Base-by-base conservation (phyloP, 1,140 invertebrate genomes). In the Harpegnathos saltator region DNA sequence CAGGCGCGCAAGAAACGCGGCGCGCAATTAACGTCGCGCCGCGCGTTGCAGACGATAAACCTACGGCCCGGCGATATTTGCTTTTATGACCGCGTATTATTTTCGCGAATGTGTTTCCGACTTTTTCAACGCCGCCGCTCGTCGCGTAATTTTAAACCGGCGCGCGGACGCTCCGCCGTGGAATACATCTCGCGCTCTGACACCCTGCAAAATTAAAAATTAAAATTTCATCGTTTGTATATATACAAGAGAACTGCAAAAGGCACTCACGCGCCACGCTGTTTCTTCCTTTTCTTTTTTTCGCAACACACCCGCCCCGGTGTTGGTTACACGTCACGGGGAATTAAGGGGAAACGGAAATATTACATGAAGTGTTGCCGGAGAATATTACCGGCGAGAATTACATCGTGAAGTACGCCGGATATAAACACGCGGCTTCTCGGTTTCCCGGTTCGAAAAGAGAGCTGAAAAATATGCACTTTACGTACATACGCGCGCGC, bases 171-270 rank as follows among this genome's bases (percentile, higher is more conserved):
- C 22, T n/a, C n/a, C 33, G 15, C 48, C 33, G 12, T 17, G 75
- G 58, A 61, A 59, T 50, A 62, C 56, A 72, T 52, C 54, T 82
- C 33, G 17, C 12, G 73, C 9, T 56, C 48, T 69, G 59, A 85
- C 73, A 83, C 61, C 75, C 54, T 22, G 50, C 33, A 71, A 84
- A 88, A 89, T 89, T 89, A 85, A 74, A 82, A 83, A 88, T 89
- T 85, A 85, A 89, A 89, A 85, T 85, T 89, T 89, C 86, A 89
- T 75, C 77, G 72, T 72, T 88, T 88, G n/a, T n/a, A n/a, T n/a
- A n/a, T n/a, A n/a, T n/a, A 88, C 86, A 85, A 72, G 73, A 38
- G 73, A 38, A 59, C 26, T 38, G 62, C 56, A 68, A 74, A 44
- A 44, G 38, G 29, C 83, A 59, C 44, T 44, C 63, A 33, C 29